Percentiles rank a stretch among this genome's conserved stretches.
These are phyloP conservation scores for Gnathonemus echidnorhynchus DNA, from an alignment of 2,113 vertebrate genomes.

Conservation along the genomic window DNA sequence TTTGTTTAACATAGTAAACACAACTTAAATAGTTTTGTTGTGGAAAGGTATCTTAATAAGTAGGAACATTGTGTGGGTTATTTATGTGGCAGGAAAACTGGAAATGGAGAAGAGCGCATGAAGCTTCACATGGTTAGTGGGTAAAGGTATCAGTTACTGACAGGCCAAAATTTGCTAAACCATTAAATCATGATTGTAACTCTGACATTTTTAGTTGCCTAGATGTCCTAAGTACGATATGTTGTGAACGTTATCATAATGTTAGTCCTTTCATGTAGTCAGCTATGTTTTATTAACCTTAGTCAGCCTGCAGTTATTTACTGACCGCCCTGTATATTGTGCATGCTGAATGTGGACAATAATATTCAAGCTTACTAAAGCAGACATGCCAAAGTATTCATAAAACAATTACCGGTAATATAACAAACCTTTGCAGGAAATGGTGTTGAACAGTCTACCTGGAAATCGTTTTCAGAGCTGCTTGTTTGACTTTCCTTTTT, in stretches of 20 bases:
- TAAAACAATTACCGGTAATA: slow-evolving; percentile 7
- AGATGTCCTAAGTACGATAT: not conserved
- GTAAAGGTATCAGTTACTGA: not conserved
- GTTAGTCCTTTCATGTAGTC: not conserved
- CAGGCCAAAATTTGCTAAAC: not conserved
- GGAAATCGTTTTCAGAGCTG: not conserved
- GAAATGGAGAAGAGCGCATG: not conserved
- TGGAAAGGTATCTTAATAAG: not conserved
- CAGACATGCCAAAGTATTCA: slow-evolving; percentile 1
- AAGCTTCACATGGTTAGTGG: not conserved
- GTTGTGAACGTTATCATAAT: not conserved
- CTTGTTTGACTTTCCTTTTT: not conserved
- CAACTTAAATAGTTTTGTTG: not conserved
- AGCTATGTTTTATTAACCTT: not conserved
- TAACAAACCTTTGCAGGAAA: not conserved
- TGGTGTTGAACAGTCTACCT: not conserved
- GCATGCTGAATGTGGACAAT: not conserved
- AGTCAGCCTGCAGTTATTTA: not conserved
- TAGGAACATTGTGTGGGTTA: not conserved
- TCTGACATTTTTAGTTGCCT: not conserved
- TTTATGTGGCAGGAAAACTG: not conserved
- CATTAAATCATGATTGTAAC: not conserved
- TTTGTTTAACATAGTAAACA: not conserved
- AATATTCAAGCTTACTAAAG: not conserved
- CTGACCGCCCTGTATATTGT: not conserved